Percentiles rank a stretch among this genome's conserved stretches.
Evolutionary conservation across 2,113 vertebrate species (phyloP).

Genomic region (Nanger granti): DNA sequence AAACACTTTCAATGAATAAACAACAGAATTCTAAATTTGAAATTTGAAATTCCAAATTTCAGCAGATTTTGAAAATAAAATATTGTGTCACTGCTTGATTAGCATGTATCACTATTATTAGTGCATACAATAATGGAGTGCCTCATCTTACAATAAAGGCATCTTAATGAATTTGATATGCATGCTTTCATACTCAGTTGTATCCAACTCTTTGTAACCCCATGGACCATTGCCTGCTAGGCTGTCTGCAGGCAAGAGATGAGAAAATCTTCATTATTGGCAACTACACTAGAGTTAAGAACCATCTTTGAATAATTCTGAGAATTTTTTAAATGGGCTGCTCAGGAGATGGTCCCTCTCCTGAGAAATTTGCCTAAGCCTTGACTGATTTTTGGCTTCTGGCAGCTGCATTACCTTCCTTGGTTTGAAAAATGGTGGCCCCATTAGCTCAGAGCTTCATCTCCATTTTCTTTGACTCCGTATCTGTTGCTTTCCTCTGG

Average conservation of each 20-base stretch:
- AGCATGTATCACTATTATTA: background rate
- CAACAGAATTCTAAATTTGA: background rate
- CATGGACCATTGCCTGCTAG: background rate
- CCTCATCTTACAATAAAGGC: background rate
- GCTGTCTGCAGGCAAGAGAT: background rate
- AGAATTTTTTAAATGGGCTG: background rate
- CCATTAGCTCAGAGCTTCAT: background rate
- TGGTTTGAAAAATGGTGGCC: background rate
- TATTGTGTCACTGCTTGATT: background rate
- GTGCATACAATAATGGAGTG: background rate
- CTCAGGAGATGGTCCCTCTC: background rate
- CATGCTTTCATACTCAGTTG: background rate
- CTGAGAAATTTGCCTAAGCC: background rate
- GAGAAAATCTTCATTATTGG: background rate
- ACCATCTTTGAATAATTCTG: background rate
- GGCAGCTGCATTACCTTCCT: rapidly evolving
- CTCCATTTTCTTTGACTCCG: background rate
- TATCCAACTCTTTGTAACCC: background rate
- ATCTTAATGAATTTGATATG: background rate
- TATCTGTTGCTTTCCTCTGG: background rate
- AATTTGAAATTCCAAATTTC: no score
- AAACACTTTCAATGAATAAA: background rate
- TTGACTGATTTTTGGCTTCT: background rate
- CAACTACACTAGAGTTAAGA: background rate
- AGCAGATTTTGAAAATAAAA: background rate